Evolutionary conservation across 2,797 vertebrate species (phyloP), one percentile per base, ranked within the genome.

Genomic region (Acanthis flammea): DNA sequence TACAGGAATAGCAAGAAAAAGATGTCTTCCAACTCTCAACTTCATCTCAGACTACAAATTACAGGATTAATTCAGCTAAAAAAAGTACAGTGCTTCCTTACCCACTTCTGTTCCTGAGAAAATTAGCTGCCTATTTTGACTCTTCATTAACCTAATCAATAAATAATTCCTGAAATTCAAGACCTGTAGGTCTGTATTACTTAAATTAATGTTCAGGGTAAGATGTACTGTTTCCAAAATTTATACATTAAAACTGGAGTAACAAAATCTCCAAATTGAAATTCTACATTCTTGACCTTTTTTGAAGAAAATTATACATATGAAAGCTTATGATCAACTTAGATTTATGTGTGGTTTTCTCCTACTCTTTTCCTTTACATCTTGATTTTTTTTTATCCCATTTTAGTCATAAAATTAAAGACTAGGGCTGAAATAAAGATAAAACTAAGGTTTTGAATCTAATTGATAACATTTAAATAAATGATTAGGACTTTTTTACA

Each of bases 361-460:
- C 23, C 9, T 39, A 13, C 16, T 86, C 3, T 16, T 65, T 2
- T 82, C 14, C n/a, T 57, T 63, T 77, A 48, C n/a, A 4, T 35
- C 14, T 67, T 51, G 4, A 27, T n/a, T 54, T 44, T 82, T 44
- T 83, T 74, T 54, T 8, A 45, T 6, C 6, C 6, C 3, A 13
- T 37, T 90, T 74, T 33, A 37, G 6, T 33, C 5, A 19, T 41
- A 68, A 90, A 83, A 78, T 54, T 50, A 44, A 71, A 61, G 6
- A 60, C 3, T 45, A 47, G 1, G 1, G 2, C 2, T 81, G 27
- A 86, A 76, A 68, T 54, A 72, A 84, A 80, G 11, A 12, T n/a
- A 60, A 92, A 55, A 4, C 0, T 63, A 66, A 68, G 1, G 8
- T 17, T 37, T 83, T 25, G 0, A 72, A 54, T 33, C 3, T 23